Conservation (phyloP, 2,113 vertebrate genomes). For the Atractosteus spatula region DNA sequence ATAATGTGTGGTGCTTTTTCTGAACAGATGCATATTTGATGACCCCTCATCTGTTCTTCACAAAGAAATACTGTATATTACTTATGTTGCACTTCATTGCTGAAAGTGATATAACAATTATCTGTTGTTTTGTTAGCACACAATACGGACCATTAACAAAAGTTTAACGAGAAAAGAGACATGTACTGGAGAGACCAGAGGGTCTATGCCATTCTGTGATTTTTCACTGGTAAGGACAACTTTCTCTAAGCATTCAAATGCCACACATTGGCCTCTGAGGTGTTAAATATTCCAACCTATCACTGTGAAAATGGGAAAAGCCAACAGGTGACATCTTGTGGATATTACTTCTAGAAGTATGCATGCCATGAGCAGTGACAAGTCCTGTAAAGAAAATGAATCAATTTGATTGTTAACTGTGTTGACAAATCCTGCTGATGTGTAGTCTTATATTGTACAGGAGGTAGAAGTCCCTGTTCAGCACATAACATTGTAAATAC, state of each 20-base stretch:
- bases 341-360: not conserved
- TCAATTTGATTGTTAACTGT: constrained; percentile 8
- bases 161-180: too few relatives aligned
- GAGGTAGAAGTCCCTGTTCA: not conserved
- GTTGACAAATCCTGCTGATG: not conserved
- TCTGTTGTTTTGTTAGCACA: too few relatives aligned
- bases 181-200: too few relatives aligned
- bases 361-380: not conserved
- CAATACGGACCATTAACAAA: too few relatives aligned
- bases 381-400: not conserved
- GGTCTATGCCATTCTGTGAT: too few relatives aligned
- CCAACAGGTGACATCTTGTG: constrained; percentile 5
- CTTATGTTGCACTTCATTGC: too few relatives aligned
- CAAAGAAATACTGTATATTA: too few relatives aligned
- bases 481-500: constrained; percentile 13
- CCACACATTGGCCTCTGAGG: not conserved
- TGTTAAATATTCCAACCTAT: constrained; percentile 4
- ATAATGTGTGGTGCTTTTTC: too few relatives aligned
- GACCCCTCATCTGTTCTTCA: too few relatives aligned
- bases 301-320: constrained; percentile 18
- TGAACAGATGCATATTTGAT: too few relatives aligned
- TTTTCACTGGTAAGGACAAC: too few relatives aligned
- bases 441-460: not conserved
- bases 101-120: too few relatives aligned
- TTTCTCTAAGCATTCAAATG: not conserved